phyloP scores from a whole-genome alignment of 2,797 vertebrate species.

The Pelochelys cantorii region DNA sequence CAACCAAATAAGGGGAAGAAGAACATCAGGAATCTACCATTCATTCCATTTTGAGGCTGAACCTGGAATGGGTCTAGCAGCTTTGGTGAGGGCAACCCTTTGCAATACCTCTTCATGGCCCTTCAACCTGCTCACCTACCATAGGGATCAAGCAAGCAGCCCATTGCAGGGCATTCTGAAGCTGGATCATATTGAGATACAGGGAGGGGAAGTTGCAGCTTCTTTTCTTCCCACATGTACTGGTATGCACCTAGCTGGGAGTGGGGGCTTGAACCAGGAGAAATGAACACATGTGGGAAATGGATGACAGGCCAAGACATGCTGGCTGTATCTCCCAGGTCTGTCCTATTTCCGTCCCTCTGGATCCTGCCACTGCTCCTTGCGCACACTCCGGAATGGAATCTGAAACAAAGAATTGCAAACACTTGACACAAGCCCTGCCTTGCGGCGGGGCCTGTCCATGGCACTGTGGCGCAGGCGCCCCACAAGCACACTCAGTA shows the following conservation, averaged over 20 bases:
- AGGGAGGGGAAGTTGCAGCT: not conserved
- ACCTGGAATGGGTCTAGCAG: slow-evolving; percentile 14
- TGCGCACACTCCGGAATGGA: not conserved
- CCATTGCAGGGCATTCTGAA: rapidly evolving
- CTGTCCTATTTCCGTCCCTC: not conserved
- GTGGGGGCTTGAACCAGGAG: not conserved
- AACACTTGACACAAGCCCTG: slow-evolving; percentile 75
- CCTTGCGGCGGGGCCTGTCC: slow-evolving; percentile 79
- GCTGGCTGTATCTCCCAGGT: not conserved
- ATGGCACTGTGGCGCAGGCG: slow-evolving; percentile 92
- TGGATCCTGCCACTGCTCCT: not conserved
- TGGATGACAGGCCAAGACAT: not conserved
- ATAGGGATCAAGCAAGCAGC: not conserved
- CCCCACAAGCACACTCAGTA: slow-evolving; percentile 92
- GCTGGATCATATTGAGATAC: not conserved
- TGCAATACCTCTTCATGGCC: slow-evolving; percentile 28
- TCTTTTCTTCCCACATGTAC: not conserved
- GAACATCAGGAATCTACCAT: slow-evolving; percentile 63
- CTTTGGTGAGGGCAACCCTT: slow-evolving; percentile 19
- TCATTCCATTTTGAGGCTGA: slow-evolving; percentile 51
- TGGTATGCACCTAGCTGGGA: not conserved
- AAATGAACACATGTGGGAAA: rapidly evolving
- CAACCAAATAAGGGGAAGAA: slow-evolving; percentile 55
- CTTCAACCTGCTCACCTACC: not conserved
- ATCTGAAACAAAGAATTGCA: slow-evolving; percentile 58